Evolutionary conservation across 37 sponge, comb jelly and placozoan genomes (phyloP).

Genomic region (Halisarca cf. caerulea): DNA sequence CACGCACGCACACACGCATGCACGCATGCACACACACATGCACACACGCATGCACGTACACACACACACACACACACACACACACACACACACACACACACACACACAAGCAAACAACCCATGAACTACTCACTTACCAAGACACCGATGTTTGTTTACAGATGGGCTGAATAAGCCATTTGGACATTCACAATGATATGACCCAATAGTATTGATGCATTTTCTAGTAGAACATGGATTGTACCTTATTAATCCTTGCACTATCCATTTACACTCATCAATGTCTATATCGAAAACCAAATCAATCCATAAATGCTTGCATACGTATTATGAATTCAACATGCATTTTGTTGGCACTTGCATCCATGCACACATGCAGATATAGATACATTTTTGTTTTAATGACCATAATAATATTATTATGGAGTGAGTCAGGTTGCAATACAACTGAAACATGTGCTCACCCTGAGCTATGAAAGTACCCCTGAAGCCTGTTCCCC

Average conservation of each 20-base stretch:
- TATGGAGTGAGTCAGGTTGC: no score
- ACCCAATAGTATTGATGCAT: not conserved
- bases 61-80: no score
- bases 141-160: not conserved
- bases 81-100: no score
- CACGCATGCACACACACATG: no score
- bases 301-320: not conserved
- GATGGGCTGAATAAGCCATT: not conserved
- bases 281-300: not conserved
- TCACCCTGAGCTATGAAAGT: not conserved
- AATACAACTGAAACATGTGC: not conserved
- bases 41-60: no score
- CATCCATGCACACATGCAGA: not conserved
- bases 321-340: not conserved
- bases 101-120: no score
- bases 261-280: constrained; percentile 3
- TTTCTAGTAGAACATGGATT: not conserved
- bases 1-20: no score
- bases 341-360: not conserved
- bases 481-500: not conserved
- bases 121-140: not conserved
- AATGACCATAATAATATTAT: no score
- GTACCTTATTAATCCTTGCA: no score
- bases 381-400: no score
- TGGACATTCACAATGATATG: not conserved